Conservation (phyloP, 53 echinoderm and acorn worm genomes). For the Paelopatides confundens region DNA sequence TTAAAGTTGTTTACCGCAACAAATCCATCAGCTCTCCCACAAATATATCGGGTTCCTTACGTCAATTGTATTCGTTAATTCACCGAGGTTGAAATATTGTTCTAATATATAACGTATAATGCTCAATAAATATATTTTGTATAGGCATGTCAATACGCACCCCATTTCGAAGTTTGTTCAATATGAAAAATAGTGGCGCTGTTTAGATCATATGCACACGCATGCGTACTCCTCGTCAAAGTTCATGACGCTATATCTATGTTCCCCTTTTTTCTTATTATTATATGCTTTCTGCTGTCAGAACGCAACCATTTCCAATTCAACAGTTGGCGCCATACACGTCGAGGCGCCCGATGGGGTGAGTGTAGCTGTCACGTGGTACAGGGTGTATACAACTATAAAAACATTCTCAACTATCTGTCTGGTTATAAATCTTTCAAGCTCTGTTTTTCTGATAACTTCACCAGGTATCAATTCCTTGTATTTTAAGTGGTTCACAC, state of each 20-base stretch:
- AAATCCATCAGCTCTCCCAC: no score
- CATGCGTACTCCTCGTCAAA: constrained; percentile 5
- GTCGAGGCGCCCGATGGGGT: constrained; percentile 16
- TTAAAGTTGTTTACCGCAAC: no score
- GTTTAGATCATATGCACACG: not conserved
- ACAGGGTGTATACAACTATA: not conserved
- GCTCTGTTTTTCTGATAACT: not conserved
- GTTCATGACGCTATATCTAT: constrained; percentile 9
- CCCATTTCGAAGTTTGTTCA: no score
- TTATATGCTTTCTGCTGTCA: constrained; percentile 25
- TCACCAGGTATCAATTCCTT: not conserved
- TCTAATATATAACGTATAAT: no score
- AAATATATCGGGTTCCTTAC: no score
- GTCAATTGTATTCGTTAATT: no score
- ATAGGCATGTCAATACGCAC: no score
- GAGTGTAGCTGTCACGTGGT: constrained; percentile 37
- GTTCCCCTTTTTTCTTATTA: not conserved
- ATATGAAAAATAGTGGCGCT: no score
- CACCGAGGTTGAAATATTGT: no score
- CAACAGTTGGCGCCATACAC: constrained; percentile 7
- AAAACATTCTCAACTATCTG: not conserved
- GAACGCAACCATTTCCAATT: constrained; percentile 18
- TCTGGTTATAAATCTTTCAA: not conserved
- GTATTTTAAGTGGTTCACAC: not conserved
- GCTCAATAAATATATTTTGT: no score